Evolutionary conservation across 2,113 vertebrate species (phyloP), one percentile per base, ranked within the genome.

Genomic region (Microcebus ravelobensis): DNA sequence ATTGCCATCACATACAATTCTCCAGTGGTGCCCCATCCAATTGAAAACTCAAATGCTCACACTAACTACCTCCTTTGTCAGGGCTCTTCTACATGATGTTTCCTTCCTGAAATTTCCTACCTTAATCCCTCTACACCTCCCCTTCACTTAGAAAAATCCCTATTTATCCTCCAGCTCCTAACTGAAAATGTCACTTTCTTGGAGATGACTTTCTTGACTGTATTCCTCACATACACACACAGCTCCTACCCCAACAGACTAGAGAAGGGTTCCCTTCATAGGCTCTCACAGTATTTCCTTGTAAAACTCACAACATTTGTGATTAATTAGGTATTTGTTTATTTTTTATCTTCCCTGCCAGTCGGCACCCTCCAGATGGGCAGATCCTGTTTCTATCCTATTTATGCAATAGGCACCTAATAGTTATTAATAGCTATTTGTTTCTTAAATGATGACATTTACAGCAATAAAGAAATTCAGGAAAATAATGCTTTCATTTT

Each of bases 401-500:
- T 80, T 65, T 91, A 52, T 57, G 31, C 48, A 71, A 93, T 20
- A 76, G 34, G 52, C 18, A 71, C 15, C 21, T 76, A 85, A 81
- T 29, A 48, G 25, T 25, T 91, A 91, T 84, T 74, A 87, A 83
- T 29, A 57, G 17, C 18, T 39, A 55, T 73, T 76, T 80, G 25
- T 80, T 70, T 45, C 50, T 85, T 88, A 77, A 89, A 88, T 84
- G 31, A 59, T 29, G n/a, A 93, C 81, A 71, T 63, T 85, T 71
- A n/a, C 18, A 91, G 48, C 20, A 89, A 76, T 93, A 95, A 86
- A 52, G 27, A 59, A 88, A 93, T 82, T 77, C 59, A 86, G 36
- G 15, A 39, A 86, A 93, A 70, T 11, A 70, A 81, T 61, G 13
- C 17, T 91, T 86, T 85, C 77, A 89, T 76, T 96, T 71, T 87